These are phyloP conservation scores for Spheniscus humboldti DNA, from an alignment of 2,797 vertebrate species.

Conservation along the genomic window DNA sequence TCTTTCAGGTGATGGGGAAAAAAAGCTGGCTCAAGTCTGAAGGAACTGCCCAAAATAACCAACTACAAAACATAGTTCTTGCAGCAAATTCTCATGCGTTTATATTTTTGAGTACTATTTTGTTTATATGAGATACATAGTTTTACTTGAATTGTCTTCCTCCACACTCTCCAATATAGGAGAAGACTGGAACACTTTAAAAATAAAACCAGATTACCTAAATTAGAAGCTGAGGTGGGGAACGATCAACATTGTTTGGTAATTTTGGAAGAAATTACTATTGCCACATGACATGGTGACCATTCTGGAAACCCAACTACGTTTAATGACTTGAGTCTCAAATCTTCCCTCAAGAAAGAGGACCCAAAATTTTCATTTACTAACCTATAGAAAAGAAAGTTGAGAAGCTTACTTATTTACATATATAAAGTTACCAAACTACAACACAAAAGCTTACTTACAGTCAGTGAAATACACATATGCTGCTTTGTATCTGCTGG, in stretches of 20 bases:
- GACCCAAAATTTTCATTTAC: background rate
- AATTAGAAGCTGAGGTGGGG: background rate
- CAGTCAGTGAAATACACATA: conserved; percentile 98
- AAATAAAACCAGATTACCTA: background rate
- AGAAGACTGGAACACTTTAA: background rate
- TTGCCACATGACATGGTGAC: background rate
- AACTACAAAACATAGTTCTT: background rate
- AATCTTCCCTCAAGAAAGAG: background rate
- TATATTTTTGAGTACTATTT: background rate
- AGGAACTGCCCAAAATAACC: background rate
- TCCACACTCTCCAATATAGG: background rate
- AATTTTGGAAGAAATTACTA: background rate
- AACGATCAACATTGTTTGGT: background rate
- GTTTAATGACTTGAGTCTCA: background rate
- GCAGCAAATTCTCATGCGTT: background rate
- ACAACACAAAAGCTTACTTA: conserved; percentile 75
- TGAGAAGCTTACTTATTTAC: background rate
- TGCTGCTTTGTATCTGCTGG: conserved; percentile 89
- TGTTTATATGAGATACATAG: background rate
- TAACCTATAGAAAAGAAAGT: background rate
- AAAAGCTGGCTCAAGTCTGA: background rate
- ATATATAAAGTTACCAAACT: background rate
- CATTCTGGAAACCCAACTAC: background rate
- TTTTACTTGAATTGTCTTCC: background rate
- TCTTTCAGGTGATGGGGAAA: background rate